phyloP scores from a whole-genome alignment of 2,113 vertebrate genomes.

The Tringa solitaria region DNA sequence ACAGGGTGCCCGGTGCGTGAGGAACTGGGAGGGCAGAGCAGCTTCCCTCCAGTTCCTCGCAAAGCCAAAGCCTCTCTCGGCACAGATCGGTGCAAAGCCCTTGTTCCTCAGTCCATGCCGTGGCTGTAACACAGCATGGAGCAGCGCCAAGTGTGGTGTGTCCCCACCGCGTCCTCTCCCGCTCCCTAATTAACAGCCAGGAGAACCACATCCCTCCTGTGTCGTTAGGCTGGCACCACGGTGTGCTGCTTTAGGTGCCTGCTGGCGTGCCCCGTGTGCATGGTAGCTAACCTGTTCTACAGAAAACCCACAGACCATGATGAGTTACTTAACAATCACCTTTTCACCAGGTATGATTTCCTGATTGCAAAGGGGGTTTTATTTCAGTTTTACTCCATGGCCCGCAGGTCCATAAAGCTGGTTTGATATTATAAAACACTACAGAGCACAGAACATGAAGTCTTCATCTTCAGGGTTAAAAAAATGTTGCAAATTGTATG shows the following conservation, averaged over 20 bases:
- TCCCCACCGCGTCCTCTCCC: fast-evolving
- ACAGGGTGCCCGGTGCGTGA: fast-evolving
- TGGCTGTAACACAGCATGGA: fast-evolving
- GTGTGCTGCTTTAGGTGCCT: background rate
- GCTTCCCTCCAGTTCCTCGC: fast-evolving
- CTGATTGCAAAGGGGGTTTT: background rate
- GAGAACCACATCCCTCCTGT: background rate
- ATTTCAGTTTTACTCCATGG: background rate
- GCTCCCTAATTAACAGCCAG: background rate
- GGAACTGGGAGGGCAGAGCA: background rate
- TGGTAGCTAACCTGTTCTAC: background rate
- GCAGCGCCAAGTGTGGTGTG: fast-evolving
- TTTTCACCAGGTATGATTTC: background rate
- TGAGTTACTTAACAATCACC: background rate
- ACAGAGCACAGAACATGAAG: background rate
- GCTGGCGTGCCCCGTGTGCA: fast-evolving
- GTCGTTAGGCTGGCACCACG: fast-evolving
- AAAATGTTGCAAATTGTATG: background rate
- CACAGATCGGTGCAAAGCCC: fast-evolving
- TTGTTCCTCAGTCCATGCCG: fast-evolving
- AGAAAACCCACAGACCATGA: background rate
- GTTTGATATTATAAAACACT: background rate
- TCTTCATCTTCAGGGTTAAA: background rate
- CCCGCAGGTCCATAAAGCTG: background rate
- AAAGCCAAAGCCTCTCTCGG: background rate